A percentile compares a stretch with the other conserved stretches of the same genome.
Conservation (phyloP, 1,140 invertebrate species). For the Drosophila truncata region DNA sequence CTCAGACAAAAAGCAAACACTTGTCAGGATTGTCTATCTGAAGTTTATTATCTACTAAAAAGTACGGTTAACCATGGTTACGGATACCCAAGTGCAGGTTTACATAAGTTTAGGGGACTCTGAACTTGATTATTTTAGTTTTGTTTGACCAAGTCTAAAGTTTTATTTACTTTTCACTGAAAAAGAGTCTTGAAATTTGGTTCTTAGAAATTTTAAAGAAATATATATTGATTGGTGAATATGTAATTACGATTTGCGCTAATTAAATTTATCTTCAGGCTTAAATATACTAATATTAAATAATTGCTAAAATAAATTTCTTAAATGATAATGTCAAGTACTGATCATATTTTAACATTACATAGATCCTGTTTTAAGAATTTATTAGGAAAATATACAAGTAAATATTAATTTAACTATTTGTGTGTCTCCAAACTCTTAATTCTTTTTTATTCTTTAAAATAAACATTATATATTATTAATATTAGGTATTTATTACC, state of each 20-base stretch:
- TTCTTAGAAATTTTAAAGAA: neutral
- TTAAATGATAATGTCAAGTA: too few species aligned
- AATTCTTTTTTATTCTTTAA: neutral
- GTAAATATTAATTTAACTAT: neutral
- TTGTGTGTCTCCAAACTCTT: too few species aligned
- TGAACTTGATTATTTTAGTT: too few species aligned
- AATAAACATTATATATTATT: too few species aligned
- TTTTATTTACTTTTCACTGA: neutral
- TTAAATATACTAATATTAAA: too few species aligned
- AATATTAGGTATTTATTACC: neutral
- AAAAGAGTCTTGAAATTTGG: neutral
- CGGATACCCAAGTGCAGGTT: neutral
- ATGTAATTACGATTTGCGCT: neutral
- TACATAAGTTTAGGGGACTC: neutral
- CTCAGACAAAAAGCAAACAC: conserved; percentile 13
- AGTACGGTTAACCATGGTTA: neutral
- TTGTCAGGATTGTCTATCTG: neutral
- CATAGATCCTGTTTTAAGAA: neutral
- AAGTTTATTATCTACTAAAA: neutral
- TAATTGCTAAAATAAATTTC: too few species aligned
- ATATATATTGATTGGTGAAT: too few species aligned
- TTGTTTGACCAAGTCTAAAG: neutral
- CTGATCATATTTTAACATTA: neutral
- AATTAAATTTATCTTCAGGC: neutral
- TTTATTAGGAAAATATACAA: neutral